Conservation (phyloP, 2,888 invertebrate species). For the Ptychoptera albimana region DNA sequence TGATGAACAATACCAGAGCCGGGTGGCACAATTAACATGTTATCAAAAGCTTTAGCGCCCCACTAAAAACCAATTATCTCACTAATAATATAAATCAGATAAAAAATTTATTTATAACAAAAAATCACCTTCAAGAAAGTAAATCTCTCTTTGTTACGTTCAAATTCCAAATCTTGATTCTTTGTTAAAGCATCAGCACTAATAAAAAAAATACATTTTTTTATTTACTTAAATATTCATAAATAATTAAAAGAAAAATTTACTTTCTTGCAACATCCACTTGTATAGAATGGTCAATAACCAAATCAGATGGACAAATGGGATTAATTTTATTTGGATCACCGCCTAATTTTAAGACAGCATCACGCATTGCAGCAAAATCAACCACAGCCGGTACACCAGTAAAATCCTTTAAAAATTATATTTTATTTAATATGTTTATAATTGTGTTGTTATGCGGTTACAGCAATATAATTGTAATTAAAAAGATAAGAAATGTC, state of each 20-base stretch:
- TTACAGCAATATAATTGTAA: not conserved
- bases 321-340: slow-evolving; percentile 92
- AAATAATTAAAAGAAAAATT: slow-evolving; percentile 12
- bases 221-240: slow-evolving; percentile 3
- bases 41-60: slow-evolving; percentile 90
- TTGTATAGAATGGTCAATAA: slow-evolving; percentile 96
- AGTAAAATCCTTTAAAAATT: slow-evolving; percentile 58
- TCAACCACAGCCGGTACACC: slow-evolving; percentile 98
- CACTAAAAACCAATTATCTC: slow-evolving; percentile 42
- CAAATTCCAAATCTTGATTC: slow-evolving; percentile 90
- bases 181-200: slow-evolving; percentile 76
- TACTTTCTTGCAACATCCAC: slow-evolving; percentile 78
- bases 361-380: slow-evolving; percentile 97
- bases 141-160: slow-evolving; percentile 89
- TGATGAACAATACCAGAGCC: slow-evolving; percentile 98
- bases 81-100: slow-evolving; percentile 9
- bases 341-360: slow-evolving; percentile 71
- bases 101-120: slow-evolving; percentile 1
- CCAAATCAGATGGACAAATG: slow-evolving; percentile 90
- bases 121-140: slow-evolving; percentile 73
- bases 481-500: not conserved
- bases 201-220: slow-evolving; percentile 18
- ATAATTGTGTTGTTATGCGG: too few species aligned
- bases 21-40: slow-evolving; percentile 95
- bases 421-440: not conserved